phyloP scores from a whole-genome alignment of 2,797 vertebrate genomes.

The Sebastes umbrosus region DNA sequence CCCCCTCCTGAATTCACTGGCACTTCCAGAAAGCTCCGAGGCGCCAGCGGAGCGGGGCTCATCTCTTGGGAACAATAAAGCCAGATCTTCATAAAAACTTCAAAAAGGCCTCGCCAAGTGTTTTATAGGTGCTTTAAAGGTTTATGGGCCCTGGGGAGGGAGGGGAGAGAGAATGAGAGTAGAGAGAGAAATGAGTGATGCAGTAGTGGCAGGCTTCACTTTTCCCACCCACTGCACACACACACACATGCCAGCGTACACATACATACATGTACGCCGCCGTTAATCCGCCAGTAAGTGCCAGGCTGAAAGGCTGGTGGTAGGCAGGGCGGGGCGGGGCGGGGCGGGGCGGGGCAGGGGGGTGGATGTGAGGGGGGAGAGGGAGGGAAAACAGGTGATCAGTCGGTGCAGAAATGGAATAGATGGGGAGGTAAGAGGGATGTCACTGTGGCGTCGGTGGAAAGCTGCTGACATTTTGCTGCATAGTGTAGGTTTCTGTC shows the following conservation, averaged over 20 bases:
- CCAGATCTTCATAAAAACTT: constrained; percentile 90
- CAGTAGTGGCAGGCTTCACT: constrained; percentile 76
- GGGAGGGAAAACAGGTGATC: constrained; percentile 65
- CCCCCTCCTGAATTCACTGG: constrained; percentile 76
- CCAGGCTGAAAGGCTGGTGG: constrained; percentile 34
- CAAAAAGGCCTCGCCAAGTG: constrained; percentile 87
- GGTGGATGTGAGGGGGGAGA: neutral
- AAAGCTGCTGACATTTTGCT: neutral
- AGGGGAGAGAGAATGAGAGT: constrained; percentile 49
- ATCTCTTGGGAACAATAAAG: constrained; percentile 90
- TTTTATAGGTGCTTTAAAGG: constrained; percentile 90
- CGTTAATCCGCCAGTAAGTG: constrained; percentile 48
- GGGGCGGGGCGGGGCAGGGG: neutral
- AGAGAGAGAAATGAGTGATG: constrained; percentile 74
- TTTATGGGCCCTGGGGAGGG: constrained; percentile 83
- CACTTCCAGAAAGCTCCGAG: constrained; percentile 83
- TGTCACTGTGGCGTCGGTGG: constrained; percentile 5
- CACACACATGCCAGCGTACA: constrained; percentile 43
- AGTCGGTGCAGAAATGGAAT: constrained; percentile 22
- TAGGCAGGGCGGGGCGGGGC: constrained; percentile 8
- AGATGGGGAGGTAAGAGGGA: constrained; percentile 13
- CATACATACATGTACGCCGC: constrained; percentile 31
- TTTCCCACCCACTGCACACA: constrained; percentile 73
- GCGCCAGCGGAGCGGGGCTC: constrained; percentile 85
- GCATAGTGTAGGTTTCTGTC: neutral